A percentile compares a stretch with the other conserved stretches of the same genome.
phyloP scores from a whole-genome alignment of 2,113 vertebrate species.

The Mormoops blainvillei region DNA sequence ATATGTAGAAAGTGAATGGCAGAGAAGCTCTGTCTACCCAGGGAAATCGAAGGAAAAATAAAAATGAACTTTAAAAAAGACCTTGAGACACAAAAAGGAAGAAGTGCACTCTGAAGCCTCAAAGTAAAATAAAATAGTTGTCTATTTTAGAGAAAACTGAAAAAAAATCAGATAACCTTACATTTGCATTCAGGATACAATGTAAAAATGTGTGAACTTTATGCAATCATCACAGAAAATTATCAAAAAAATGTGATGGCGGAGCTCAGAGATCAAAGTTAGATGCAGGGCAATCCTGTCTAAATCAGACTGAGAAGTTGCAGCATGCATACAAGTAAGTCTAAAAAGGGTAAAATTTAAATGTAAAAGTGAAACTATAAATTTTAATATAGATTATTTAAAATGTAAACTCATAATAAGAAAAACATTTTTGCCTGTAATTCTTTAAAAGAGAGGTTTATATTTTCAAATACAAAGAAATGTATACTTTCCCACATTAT shows the following conservation, averaged over 20 bases:
- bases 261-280: background rate
- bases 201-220: background rate
- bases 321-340: background rate
- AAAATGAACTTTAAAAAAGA: background rate
- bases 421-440: background rate
- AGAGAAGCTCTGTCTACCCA: background rate
- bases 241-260: background rate
- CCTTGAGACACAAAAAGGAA: background rate
- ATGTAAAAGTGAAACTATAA: background rate
- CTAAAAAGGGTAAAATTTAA: background rate
- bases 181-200: background rate
- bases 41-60: background rate
- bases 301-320: background rate
- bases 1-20: background rate
- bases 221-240: background rate
- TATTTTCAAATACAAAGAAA: background rate
- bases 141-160: background rate
- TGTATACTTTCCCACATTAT: background rate
- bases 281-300: background rate
- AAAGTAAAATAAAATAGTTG: background rate
- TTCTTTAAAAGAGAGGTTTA: background rate
- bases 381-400: background rate
- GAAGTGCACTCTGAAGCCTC: background rate
- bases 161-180: background rate
- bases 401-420: background rate